These are phyloP conservation scores for Heloderma charlesbogerti DNA, from an alignment of 2,113 vertebrate genomes.

Conservation along the genomic window DNA sequence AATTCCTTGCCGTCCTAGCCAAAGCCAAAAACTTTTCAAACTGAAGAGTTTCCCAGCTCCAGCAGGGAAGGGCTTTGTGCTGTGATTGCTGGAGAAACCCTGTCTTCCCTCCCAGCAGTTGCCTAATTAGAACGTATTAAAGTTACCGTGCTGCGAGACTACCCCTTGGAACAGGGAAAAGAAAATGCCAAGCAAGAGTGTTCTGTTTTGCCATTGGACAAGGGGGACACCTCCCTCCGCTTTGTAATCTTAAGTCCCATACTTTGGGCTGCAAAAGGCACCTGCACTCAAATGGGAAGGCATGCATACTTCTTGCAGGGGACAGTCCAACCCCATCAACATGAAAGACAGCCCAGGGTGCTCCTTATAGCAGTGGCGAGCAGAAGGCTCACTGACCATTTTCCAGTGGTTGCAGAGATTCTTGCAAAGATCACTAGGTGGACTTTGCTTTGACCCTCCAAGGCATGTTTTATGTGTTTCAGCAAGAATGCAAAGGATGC, in stretches of 20 bases:
- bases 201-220: neutral
- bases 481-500: neutral
- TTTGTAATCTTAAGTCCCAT: neutral
- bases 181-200: neutral
- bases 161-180: neutral
- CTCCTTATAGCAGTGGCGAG: neutral
- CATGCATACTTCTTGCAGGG: neutral
- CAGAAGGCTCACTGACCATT: neutral
- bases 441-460: neutral
- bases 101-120: conserved; percentile 6
- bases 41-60: neutral
- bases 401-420: neutral
- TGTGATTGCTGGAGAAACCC: neutral
- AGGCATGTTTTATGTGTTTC: neutral
- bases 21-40: neutral
- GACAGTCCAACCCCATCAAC: neutral
- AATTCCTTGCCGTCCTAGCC: neutral
- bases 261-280: neutral
- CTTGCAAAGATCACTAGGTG: neutral
- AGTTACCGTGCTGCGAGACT: neutral
- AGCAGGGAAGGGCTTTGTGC: neutral
- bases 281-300: neutral
- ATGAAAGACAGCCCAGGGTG: too few species aligned
- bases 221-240: too few species aligned
- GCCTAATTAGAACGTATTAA: conserved; percentile 25